A percentile compares a stretch with the other conserved stretches of the same genome.
Evolutionary conservation across 2,797 vertebrate species (phyloP).

Genomic region (Parotocinclus haroldoi): DNA sequence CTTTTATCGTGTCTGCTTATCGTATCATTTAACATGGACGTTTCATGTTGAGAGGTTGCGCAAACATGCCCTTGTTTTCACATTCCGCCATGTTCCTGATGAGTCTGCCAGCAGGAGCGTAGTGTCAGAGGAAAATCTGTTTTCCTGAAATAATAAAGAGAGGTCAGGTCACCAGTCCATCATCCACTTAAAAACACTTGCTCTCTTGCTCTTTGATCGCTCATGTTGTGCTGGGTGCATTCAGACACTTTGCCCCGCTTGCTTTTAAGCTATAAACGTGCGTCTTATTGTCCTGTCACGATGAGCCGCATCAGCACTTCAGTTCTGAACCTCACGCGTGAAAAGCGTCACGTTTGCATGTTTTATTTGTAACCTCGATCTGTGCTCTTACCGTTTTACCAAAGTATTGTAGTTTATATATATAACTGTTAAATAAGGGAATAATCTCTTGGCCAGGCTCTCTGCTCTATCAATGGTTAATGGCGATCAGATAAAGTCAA

Average conservation of each 20-base stretch:
- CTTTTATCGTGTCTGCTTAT: not conserved
- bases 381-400: no score
- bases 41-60: constrained; percentile 9
- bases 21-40: constrained; percentile 2
- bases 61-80: constrained; percentile 30
- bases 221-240: no score
- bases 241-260: no score
- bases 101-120: no score
- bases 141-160: not conserved
- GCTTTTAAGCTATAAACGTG: not conserved
- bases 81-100: constrained; percentile 4
- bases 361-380: no score
- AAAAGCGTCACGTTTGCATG: no score
- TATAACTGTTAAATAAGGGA: constrained; percentile 2
- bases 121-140: not conserved
- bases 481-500: constrained; percentile 47
- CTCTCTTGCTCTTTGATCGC: no score
- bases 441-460: constrained; percentile 17
- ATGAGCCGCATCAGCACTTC: not conserved
- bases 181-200: no score
- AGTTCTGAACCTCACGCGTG: not conserved
- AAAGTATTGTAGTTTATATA: not conserved
- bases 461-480: constrained; percentile 54
- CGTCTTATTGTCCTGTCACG: not conserved
- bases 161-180: no score